Evolutionary conservation across 2,113 vertebrate genomes (phyloP).

Genomic region (Oenanthe oenanthe): DNA sequence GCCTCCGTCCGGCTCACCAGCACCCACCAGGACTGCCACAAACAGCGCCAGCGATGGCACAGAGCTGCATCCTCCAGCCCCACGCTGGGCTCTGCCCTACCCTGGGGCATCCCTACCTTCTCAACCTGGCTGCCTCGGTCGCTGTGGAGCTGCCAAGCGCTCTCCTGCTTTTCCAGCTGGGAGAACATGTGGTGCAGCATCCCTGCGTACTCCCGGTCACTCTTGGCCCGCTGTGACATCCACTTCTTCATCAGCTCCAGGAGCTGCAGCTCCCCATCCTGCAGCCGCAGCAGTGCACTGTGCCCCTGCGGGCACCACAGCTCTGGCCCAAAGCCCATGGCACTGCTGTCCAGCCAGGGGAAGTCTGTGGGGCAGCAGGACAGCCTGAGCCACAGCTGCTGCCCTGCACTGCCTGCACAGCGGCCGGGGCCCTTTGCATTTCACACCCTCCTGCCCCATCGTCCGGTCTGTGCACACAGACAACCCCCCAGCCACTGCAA

Average conservation of each 20-base stretch:
- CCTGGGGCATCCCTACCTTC: background rate
- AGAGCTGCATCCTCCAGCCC: rapidly evolving
- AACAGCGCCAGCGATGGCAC: rapidly evolving
- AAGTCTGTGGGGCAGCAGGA: background rate
- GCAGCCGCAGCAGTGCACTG: constrained; percentile 82
- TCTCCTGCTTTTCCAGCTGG: constrained; percentile 83
- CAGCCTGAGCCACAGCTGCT: background rate
- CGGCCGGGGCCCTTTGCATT: background rate
- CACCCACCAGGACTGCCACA: constrained; percentile 85
- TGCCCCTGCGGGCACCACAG: constrained; percentile 88
- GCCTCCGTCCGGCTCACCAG: constrained; percentile 86
- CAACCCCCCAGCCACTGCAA: rapidly evolving
- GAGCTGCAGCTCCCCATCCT: constrained; percentile 91
- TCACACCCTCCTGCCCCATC: background rate
- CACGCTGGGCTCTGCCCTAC: rapidly evolving
- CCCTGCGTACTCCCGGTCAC: constrained; percentile 88
- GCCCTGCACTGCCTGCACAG: too few relatives aligned
- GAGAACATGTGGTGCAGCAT: constrained; percentile 90
- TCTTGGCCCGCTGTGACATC: constrained; percentile 92
- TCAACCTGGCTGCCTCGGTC: constrained; percentile 70
- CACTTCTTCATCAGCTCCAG: constrained; percentile 96
- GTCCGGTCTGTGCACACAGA: background rate
- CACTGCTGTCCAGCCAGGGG: rapidly evolving
- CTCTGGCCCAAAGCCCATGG: constrained; percentile 89
- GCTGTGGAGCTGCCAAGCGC: constrained; percentile 62